Conservation (phyloP, 2,113 vertebrate species). For the Alethe diademata region DNA sequence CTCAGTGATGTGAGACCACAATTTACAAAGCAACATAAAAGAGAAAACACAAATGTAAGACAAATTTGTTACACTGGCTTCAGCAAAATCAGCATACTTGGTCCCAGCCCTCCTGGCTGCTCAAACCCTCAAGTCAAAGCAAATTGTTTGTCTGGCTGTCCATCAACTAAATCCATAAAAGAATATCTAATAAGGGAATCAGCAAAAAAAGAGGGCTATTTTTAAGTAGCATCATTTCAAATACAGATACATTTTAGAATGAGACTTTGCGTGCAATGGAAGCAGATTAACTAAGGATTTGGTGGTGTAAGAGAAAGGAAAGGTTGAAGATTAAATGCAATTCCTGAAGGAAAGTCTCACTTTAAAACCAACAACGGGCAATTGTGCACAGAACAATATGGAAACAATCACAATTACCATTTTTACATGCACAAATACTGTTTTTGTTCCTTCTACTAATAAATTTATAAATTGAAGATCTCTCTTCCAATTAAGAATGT, state of each 20-base stretch:
- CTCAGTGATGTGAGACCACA: neutral
- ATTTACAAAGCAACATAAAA: neutral
- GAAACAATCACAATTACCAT: neutral
- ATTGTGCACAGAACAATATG: neutral
- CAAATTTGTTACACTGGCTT: neutral
- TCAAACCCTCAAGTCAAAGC: neutral
- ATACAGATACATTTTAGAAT: neutral
- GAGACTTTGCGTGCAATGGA: fast-evolving
- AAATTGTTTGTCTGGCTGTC: neutral
- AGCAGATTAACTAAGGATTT: neutral
- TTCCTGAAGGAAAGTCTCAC: neutral
- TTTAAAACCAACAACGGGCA: neutral
- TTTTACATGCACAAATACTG: neutral
- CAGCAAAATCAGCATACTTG: neutral
- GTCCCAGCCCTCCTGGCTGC: neutral
- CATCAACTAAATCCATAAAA: neutral
- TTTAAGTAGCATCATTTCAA: neutral
- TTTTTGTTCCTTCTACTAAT: neutral
- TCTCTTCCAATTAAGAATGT: neutral
- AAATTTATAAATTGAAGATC: neutral
- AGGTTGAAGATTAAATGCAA: neutral
- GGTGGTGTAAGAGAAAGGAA: neutral
- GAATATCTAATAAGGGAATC: neutral
- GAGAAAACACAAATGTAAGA: neutral
- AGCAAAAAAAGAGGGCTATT: neutral